These are phyloP conservation scores for Cryptoblepharus egeriae DNA, from an alignment of 2,797 vertebrate genomes.

Conservation along the genomic window DNA sequence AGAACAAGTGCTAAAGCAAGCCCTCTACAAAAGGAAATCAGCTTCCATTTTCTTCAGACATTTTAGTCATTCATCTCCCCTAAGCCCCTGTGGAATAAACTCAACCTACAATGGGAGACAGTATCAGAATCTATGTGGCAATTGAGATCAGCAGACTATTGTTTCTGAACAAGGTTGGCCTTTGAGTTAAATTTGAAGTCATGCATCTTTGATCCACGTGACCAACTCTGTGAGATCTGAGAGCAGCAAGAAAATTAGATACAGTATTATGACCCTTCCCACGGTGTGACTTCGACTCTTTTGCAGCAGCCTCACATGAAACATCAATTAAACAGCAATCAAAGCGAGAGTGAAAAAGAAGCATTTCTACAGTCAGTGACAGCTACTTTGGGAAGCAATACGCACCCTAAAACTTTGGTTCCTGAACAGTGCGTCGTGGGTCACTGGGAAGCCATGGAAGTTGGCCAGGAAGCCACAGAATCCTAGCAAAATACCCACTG, in stretches of 20 bases:
- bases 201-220: constrained; percentile 29
- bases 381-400: background rate
- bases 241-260: background rate
- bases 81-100: constrained; percentile 15
- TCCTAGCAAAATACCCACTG: no score
- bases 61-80: constrained; percentile 47
- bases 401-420: background rate
- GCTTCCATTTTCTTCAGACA: constrained; percentile 43
- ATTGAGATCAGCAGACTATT: constrained; percentile 2
- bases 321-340: constrained; percentile 12
- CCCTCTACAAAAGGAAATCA: constrained; percentile 13
- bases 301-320: background rate
- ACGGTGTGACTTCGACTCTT: background rate
- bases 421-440: no score
- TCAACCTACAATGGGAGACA: constrained; percentile 20
- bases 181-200: constrained; percentile 16
- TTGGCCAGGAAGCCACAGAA: background rate
- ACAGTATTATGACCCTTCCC: background rate
- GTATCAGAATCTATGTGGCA: constrained; percentile 22
- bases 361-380: background rate
- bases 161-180: constrained; percentile 17
- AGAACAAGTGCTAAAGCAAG: constrained; percentile 32
- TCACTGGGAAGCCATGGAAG: no score
- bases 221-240: constrained; percentile 15
- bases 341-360: background rate